A percentile compares a stretch with the other conserved stretches of the same genome.
These are phyloP conservation scores for Gadus chalcogrammus DNA, from an alignment of 2,113 vertebrate genomes.

Conservation along the genomic window DNA sequence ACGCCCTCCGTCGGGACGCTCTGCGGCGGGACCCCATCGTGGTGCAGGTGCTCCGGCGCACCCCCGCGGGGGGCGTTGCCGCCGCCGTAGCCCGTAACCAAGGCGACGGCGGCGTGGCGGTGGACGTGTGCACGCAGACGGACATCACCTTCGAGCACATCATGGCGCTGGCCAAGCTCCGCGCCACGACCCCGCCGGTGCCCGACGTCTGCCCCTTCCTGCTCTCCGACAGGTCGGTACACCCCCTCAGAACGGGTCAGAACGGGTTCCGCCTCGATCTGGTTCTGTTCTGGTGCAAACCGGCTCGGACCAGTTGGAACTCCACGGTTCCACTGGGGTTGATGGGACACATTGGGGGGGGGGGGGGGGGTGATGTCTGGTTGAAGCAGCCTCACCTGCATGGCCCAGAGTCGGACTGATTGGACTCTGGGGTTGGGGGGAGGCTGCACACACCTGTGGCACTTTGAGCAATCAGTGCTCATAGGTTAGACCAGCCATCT, in stretches of 20 bases:
- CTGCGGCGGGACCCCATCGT: conserved; percentile 91
- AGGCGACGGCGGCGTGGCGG: conserved; percentile 69
- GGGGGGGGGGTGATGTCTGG: no score
- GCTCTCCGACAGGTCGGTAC: conserved; percentile 88
- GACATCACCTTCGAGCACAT: conserved; percentile 97
- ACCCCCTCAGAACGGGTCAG: not conserved
- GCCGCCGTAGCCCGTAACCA: conserved; percentile 31
- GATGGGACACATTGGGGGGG: no score
- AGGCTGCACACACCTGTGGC: no score
- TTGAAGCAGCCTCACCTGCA: no score
- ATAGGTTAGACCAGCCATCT: no score
- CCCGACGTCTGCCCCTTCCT: conserved; percentile 94
- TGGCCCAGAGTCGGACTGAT: no score
- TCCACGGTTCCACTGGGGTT: no score
- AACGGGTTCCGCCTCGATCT: no score
- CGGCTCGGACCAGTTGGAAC: no score
- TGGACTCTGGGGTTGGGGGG: no score
- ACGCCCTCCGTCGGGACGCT: conserved; percentile 43
- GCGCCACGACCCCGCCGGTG: conserved; percentile 87
- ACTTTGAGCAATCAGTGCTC: no score
- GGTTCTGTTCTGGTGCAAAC: no score
- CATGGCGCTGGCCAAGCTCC: conserved; percentile 89
- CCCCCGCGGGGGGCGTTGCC: conserved; percentile 57
- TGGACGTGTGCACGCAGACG: conserved; percentile 89
- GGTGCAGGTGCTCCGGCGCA: conserved; percentile 85